These are phyloP conservation scores for Synergus japonicus DNA, from an alignment of 2,888 invertebrate species.

Conservation along the genomic window DNA sequence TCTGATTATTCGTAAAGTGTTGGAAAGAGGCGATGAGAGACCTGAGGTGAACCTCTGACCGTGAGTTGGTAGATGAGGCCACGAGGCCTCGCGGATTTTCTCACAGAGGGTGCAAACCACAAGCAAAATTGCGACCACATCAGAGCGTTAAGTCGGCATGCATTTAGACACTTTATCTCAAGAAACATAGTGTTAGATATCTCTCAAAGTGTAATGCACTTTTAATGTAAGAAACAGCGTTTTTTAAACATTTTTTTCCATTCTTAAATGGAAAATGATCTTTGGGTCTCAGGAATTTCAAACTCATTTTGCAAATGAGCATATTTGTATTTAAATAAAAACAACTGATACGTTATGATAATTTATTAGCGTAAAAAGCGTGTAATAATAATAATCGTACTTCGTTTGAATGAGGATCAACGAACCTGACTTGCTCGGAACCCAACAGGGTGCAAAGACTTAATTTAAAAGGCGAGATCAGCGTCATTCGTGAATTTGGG, in stretches of 20 bases:
- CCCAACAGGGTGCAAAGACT: background rate
- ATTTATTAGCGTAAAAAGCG: background rate
- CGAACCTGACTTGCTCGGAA: background rate
- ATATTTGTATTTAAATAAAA: no score
- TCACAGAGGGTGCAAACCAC: constrained; percentile 69
- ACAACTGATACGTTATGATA: background rate
- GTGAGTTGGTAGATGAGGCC: constrained; percentile 21
- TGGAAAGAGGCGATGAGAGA: constrained; percentile 14
- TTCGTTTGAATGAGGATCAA: constrained; percentile 6
- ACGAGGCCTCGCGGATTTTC: constrained; percentile 61
- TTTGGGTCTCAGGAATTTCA: no score
- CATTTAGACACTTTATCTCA: constrained; percentile 39
- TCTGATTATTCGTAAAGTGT: constrained; percentile 35
- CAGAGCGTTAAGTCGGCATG: constrained; percentile 62
- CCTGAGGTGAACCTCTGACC: constrained; percentile 26
- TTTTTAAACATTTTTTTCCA: background rate
- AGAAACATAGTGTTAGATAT: background rate
- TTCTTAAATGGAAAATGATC: no score
- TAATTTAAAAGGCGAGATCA: constrained; percentile 26
- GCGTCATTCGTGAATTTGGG: constrained; percentile 42
- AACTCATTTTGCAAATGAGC: no score
- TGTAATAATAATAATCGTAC: background rate
- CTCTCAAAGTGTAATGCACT: constrained; percentile 1
- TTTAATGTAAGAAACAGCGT: background rate
- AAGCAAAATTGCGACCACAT: constrained; percentile 66